A percentile compares a stretch with the other conserved stretches of the same genome.
Evolutionary conservation across 2,113 vertebrate genomes (phyloP).

Genomic region (Naja naja): DNA sequence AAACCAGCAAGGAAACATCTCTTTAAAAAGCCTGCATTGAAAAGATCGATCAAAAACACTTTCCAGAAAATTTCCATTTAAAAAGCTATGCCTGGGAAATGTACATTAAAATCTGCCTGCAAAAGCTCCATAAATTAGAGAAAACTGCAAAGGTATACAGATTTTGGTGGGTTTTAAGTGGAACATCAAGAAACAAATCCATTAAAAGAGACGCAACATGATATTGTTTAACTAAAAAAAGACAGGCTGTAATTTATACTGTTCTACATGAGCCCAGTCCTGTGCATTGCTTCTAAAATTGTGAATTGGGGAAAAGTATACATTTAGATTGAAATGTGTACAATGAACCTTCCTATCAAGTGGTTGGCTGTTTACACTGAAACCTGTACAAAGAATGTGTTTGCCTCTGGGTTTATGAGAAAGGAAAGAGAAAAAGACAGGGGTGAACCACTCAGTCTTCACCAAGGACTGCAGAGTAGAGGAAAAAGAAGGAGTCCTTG

Average conservation of each 20-base stretch:
- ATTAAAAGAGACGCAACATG: background rate
- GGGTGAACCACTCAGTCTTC: background rate
- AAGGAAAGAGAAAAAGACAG: background rate
- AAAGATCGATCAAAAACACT: background rate
- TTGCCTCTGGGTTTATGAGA: background rate
- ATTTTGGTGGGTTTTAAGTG: background rate
- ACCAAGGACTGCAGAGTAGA: background rate
- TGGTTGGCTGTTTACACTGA: background rate
- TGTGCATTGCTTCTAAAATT: background rate
- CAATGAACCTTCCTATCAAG: background rate
- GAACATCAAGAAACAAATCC: background rate
- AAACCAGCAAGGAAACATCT: background rate
- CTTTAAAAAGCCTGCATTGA: background rate
- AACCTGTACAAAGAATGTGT: background rate
- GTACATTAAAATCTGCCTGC: background rate
- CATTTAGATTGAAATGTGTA: background rate
- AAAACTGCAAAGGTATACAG: background rate
- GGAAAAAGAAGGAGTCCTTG: too few species aligned
- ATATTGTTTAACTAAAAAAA: background rate
- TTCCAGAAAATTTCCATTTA: background rate
- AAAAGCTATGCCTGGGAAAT: background rate
- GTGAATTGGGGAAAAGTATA: background rate
- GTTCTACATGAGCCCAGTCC: background rate
- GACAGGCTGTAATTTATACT: background rate
- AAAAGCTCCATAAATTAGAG: background rate